Base-by-base conservation (phyloP, 2,888 invertebrate species). In the Drosophila incognita region DNA sequence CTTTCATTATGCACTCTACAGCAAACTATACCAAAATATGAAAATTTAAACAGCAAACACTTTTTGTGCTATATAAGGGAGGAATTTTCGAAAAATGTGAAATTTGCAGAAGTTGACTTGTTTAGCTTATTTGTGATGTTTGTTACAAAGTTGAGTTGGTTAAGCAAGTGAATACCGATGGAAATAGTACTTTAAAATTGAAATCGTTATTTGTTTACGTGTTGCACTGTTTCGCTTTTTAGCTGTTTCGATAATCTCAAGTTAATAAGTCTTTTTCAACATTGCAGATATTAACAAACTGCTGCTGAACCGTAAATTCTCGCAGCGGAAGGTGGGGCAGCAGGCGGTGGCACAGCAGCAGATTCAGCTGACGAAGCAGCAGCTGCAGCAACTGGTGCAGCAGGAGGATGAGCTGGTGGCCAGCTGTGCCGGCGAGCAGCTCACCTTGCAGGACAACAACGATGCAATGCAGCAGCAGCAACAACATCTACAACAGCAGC, bases 1-100 rank as follows among this genome's bases (percentile, higher is more conserved):
- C 97, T 94, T 95, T 97, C 98, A 99, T 99, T n/a, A 2, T 61
- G 7, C 51, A n/a, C 11, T 31, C 31, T 21, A n/a, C 18, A 1
- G 8, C 8, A 15, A 33, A 52, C 31, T 15, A 33, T 52, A 31
- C 8, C n/a, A 21, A 52, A 33, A 21, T 11, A 21, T 1, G 11
- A 21, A 42, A 42, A 11, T 11, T 5, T n/a, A 10, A 40, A n/a
- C n/a, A n/a, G 10, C 40, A 40, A n/a, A 10, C 7, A 4, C 10
- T 40, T 40, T n/a, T n/a, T n/a, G n/a, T 10, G 40, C 40, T 11
- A 11, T 33, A 11, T 33, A 33, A 33, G 33, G 5, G 21, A 21
- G 11, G 2, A 42, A 21, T 42, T 42, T 21, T 21, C 11, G 21
- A 13, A 5, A 2, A 10, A 4, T 13, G 11, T 15, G 13, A 4